Evolutionary conservation across 2,888 invertebrate species (phyloP).

Genomic region (Tetheella fluctuosa): DNA sequence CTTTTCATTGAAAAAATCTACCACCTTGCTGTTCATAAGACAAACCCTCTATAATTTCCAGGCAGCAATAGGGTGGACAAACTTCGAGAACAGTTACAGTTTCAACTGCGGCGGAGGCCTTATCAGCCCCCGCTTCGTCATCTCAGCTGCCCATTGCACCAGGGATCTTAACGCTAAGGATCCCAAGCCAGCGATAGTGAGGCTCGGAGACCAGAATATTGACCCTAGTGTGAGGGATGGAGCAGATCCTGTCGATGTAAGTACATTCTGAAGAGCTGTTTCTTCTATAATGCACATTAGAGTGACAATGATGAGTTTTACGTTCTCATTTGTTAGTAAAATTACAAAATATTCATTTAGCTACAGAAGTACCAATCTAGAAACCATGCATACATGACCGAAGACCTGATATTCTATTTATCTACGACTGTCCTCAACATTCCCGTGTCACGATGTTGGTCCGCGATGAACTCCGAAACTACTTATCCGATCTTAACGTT

Average conservation of each 20-base stretch:
- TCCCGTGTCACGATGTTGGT: too few relatives aligned
- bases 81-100: slow-evolving; percentile 49
- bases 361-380: too few relatives aligned
- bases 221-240: slow-evolving; percentile 71
- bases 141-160: slow-evolving; percentile 85
- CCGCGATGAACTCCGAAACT: too few relatives aligned
- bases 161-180: slow-evolving; percentile 38
- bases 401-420: too few relatives aligned
- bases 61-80: slow-evolving; percentile 68
- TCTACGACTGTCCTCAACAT: too few relatives aligned
- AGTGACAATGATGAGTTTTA: too few relatives aligned
- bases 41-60: slow-evolving; percentile 30
- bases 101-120: slow-evolving; percentile 88
- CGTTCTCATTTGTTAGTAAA: too few relatives aligned
- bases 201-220: slow-evolving; percentile 85
- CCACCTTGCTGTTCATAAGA: background rate
- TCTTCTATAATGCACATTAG: too few relatives aligned
- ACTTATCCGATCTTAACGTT: too few relatives aligned
- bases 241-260: slow-evolving; percentile 72
- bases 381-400: too few relatives aligned
- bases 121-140: slow-evolving; percentile 85
- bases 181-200: slow-evolving; percentile 75
- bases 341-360: too few relatives aligned
- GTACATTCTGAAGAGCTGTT: slow-evolving; percentile 19
- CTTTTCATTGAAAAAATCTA: too few relatives aligned